phyloP scores from a whole-genome alignment of 64 coral and sea anemone species.

The Montipora cactus region DNA sequence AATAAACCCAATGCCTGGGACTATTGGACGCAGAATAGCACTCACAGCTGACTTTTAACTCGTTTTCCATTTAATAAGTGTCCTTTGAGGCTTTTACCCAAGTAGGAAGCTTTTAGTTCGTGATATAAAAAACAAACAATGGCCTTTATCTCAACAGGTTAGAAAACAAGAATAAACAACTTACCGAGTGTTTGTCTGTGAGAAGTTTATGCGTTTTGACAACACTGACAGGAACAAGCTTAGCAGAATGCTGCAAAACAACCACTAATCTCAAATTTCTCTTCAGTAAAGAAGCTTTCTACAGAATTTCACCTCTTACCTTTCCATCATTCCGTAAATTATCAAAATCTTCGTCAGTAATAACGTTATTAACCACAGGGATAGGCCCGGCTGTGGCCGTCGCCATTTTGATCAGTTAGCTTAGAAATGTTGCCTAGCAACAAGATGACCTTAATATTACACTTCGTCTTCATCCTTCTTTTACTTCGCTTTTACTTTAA shows the following conservation, averaged over 20 bases:
- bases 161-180: background rate
- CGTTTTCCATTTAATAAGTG: too few relatives aligned
- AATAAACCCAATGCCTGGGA: too few relatives aligned
- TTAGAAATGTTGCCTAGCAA: constrained; percentile 22
- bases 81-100: too few relatives aligned
- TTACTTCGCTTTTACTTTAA: too few relatives aligned
- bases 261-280: background rate
- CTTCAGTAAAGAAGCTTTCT: background rate
- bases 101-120: too few relatives aligned
- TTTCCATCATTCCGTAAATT: constrained; percentile 49
- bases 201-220: constrained; percentile 73
- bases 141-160: too few relatives aligned
- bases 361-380: constrained; percentile 76
- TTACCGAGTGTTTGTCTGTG: constrained; percentile 72
- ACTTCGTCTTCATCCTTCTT: too few relatives aligned
- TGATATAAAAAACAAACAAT: too few relatives aligned
- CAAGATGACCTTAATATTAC: background rate
- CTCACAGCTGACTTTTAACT: too few relatives aligned
- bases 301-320: constrained; percentile 4
- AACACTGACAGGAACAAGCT: constrained; percentile 64
- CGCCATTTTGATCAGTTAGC: constrained; percentile 47
- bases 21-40: too few relatives aligned
- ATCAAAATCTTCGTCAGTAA: constrained; percentile 70
- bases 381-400: constrained; percentile 47
- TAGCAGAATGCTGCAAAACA: constrained; percentile 25